phyloP scores from a whole-genome alignment of 2,888 invertebrate species.

The Microctonus hyperodae region DNA sequence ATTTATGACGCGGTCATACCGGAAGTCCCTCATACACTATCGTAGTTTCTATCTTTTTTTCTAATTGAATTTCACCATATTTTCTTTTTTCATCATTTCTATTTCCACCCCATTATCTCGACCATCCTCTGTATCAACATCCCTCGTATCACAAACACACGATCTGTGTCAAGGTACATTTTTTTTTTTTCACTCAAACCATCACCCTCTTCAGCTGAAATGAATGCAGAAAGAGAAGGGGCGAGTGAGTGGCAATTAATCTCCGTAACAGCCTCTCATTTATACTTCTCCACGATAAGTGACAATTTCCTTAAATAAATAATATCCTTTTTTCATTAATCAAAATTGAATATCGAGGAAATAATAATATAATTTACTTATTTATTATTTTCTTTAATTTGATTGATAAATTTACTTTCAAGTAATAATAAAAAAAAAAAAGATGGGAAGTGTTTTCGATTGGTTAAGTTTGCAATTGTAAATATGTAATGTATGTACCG shows the following conservation, averaged over 20 bases:
- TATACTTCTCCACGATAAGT: not conserved
- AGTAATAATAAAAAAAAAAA: not conserved
- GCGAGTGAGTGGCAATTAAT: not conserved
- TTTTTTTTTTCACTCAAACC: slow-evolving; percentile 16
- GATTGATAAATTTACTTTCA: not conserved
- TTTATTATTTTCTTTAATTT: not conserved
- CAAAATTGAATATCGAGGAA: not conserved
- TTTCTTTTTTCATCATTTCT: slow-evolving; percentile 16
- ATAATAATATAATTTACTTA: not conserved
- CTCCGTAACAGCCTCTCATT: not conserved
- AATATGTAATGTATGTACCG: slow-evolving; percentile 35
- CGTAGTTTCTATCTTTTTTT: slow-evolving; percentile 22
- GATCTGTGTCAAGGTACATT: slow-evolving; percentile 39
- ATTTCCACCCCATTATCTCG: not conserved
- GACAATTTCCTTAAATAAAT: not conserved
- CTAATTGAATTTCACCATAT: slow-evolving; percentile 54
- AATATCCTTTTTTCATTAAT: not conserved
- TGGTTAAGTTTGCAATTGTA: slow-evolving; percentile 10
- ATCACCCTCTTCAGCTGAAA: slow-evolving; percentile 6
- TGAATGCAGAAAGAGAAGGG: too few relatives aligned
- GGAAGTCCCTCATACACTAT: slow-evolving; percentile 40
- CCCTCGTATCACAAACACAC: slow-evolving; percentile 1
- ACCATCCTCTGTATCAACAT: not conserved
- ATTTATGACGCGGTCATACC: slow-evolving; percentile 40
- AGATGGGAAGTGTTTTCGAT: not conserved